Conservation (phyloP, 2,888 invertebrate species). For the Tiliacea aurago region DNA sequence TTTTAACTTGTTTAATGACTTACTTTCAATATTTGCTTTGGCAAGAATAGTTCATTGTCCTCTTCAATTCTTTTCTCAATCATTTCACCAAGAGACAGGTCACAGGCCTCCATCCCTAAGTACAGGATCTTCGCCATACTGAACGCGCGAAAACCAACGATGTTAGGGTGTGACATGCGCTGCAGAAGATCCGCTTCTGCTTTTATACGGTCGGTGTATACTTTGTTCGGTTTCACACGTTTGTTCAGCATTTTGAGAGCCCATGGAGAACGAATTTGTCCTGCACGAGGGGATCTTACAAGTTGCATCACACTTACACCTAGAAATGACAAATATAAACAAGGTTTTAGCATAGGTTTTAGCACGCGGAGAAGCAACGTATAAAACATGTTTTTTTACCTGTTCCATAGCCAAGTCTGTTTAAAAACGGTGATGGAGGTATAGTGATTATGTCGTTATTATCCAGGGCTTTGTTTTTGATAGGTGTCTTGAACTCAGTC, state of each 20-base stretch:
- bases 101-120: constrained; percentile 95
- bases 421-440: constrained; percentile 94
- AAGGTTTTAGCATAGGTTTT: neutral
- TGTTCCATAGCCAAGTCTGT: constrained; percentile 94
- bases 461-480: constrained; percentile 75
- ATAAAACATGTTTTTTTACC: constrained; percentile 81
- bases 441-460: constrained; percentile 85
- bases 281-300: constrained; percentile 93
- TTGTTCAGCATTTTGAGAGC: constrained; percentile 94
- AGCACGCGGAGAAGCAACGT: neutral
- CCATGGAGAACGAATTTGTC: constrained; percentile 95
- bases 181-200: constrained; percentile 93
- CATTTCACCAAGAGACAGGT: constrained; percentile 93
- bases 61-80: constrained; percentile 93
- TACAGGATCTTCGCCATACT: constrained; percentile 90
- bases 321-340: constrained; percentile 70
- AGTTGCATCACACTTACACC: constrained; percentile 95
- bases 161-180: constrained; percentile 94
- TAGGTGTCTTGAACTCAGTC: constrained; percentile 85
- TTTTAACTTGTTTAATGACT: neutral
- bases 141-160: constrained; percentile 93
- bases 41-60: constrained; percentile 90
- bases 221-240: constrained; percentile 83
- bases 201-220: constrained; percentile 90
- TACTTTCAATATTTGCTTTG: constrained; percentile 91